phyloP scores from a whole-genome alignment of 2,113 vertebrate species.

The Entosphenus tridentatus region DNA sequence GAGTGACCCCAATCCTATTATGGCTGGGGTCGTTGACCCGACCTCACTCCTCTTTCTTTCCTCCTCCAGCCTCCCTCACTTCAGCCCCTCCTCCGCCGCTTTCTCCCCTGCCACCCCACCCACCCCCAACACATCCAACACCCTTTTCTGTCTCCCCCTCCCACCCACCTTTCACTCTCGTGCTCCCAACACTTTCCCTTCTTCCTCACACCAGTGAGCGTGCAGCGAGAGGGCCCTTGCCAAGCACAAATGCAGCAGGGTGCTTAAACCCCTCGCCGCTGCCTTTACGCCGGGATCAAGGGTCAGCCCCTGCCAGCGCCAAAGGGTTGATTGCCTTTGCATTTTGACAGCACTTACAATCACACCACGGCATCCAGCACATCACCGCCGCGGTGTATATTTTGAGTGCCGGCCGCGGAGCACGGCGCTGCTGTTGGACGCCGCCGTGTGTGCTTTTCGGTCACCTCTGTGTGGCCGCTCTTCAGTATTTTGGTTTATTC shows the following conservation, averaged over 20 bases:
- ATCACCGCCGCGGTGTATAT: too few relatives aligned
- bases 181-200: neutral
- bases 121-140: neutral
- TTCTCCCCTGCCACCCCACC: neutral
- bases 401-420: too few relatives aligned
- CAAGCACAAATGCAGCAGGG: conserved; percentile 2
- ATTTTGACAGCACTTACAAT: neutral
- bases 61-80: neutral
- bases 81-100: neutral
- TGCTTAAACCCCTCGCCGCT: neutral
- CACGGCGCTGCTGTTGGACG: too few relatives aligned
- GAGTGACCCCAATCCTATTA: too few relatives aligned
- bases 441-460: too few relatives aligned
- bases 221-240: neutral
- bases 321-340: conserved; percentile 5
- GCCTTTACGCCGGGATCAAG: conserved; percentile 1
- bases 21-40: neutral
- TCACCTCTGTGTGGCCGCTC: too few relatives aligned
- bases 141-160: neutral
- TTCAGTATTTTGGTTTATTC: too few relatives aligned
- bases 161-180: neutral
- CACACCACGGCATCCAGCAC: too few relatives aligned
- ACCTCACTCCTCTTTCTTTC: neutral
- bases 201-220: neutral
- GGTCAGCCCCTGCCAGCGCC: neutral